Conservation (phyloP, 2,888 invertebrate genomes). For the Himalopsyche kuldschensis region DNA sequence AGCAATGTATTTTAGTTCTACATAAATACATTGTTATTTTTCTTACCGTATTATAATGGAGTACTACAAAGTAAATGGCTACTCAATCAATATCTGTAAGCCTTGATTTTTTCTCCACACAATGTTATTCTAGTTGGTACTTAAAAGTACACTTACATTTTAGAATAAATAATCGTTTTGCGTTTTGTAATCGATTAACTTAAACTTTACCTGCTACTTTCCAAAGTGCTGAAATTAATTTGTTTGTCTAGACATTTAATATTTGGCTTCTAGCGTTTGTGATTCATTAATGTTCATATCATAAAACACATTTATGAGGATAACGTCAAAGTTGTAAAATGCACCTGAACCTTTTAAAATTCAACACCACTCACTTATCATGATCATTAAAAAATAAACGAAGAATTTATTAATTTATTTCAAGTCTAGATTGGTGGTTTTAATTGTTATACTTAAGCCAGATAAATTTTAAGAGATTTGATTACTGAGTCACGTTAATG, state of each 20-base stretch:
- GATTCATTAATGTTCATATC: background rate
- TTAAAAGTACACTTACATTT: too few relatives aligned
- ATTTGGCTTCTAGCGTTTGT: background rate
- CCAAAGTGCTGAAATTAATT: constrained; percentile 17
- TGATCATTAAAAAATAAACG: background rate
- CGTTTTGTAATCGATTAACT: constrained; percentile 10
- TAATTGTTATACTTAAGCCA: background rate
- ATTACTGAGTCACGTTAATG: background rate
- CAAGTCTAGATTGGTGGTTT: background rate
- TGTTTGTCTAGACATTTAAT: constrained; percentile 26
- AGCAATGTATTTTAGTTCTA: too few relatives aligned
- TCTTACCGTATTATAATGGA: too few relatives aligned
- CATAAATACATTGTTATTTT: too few relatives aligned
- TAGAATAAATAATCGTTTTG: background rate
- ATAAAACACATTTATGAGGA: background rate
- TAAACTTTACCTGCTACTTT: constrained; percentile 9
- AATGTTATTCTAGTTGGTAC: too few relatives aligned
- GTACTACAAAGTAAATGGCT: too few relatives aligned
- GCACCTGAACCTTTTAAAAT: background rate
- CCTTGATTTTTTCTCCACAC: too few relatives aligned
- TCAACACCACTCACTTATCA: background rate
- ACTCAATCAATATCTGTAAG: too few relatives aligned
- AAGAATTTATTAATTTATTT: background rate
- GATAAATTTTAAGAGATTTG: background rate
- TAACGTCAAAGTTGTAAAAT: background rate